Base-by-base conservation (phyloP, 2,797 vertebrate genomes). In the Mastacembelus armatus region DNA sequence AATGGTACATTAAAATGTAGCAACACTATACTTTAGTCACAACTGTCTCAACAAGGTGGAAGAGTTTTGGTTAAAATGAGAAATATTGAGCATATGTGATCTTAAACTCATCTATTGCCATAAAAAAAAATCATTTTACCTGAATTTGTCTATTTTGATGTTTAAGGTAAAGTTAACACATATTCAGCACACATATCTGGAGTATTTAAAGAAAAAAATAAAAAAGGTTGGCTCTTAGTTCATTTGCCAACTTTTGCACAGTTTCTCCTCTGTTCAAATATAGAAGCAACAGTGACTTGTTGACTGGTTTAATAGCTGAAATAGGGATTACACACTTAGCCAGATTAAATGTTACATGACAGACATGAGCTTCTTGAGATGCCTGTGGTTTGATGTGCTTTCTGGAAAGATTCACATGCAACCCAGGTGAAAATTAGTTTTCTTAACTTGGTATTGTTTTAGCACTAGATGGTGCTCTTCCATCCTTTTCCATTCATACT, bases 391-490 rank as follows among this genome's bases (percentile, higher is more conserved):
- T 39, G 58, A 63, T 52, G 66, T 43, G 2, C 8, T 44, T 47
- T 2, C 26, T 12, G 12, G 40, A 56, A 44, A 5, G 36, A 33
- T 49, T 45, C 43, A 39, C 42, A 16, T 21, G 33, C 27, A 43
- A 48, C 47, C 16, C 19, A 40, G 7, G 3, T n/a, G 52, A 1
- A 43, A 14, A 22, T 10, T 10, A 36, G 12, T 29, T 44, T 52
- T 27, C 19, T 11, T 11, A 0, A 38, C 14, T 22, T 29, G 15
- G 19, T 54, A 33, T 50, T 32, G 9, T 8, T 40, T 19, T 10
- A 64, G 61, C 92, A 90, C 77, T 59, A 90, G 92, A 77, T 86
- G 90, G 88, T 65, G 7, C 66, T 48, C 38, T 54, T 47, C 5
- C 35, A 35, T 57, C 3, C 48, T 62, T 51, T 21, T 22, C 10